These are phyloP conservation scores for Drosophila malerkotliana DNA, from an alignment of 1,140 invertebrate species.

Conservation along the genomic window DNA sequence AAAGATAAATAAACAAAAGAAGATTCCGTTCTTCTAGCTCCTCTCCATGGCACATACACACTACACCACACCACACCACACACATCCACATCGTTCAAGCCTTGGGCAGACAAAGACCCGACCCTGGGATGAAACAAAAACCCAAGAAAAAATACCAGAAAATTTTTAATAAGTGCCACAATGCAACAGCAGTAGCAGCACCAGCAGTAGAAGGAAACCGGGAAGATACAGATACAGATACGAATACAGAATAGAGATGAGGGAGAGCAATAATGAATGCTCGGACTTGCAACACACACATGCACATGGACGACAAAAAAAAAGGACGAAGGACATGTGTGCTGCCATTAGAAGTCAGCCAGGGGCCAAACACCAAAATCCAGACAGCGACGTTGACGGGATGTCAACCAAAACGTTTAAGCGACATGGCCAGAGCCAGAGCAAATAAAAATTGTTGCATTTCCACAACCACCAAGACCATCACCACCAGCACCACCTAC, in stretches of 20 bases:
- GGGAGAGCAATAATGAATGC: slow-evolving; percentile 62
- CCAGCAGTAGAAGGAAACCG: slow-evolving; percentile 9
- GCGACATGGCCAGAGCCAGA: slow-evolving; percentile 22
- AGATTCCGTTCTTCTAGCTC: slow-evolving; percentile 39
- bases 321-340: slow-evolving; percentile 15
- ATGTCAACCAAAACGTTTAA: slow-evolving; percentile 59
- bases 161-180: slow-evolving; percentile 82
- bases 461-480: not conserved
- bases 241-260: slow-evolving; percentile 23
- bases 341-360: slow-evolving; percentile 48
- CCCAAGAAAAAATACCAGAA: slow-evolving; percentile 53
- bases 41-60: not conserved
- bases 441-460: slow-evolving; percentile 34
- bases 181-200: slow-evolving; percentile 49
- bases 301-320: not conserved
- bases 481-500: not conserved
- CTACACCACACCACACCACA: not conserved
- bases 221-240: slow-evolving; percentile 5
- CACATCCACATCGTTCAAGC: not conserved
- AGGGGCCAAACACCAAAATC: slow-evolving; percentile 52
- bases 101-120: slow-evolving; percentile 24
- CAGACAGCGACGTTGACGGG: slow-evolving; percentile 50
- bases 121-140: slow-evolving; percentile 21
- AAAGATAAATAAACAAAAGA: slow-evolving; percentile 83
- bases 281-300: slow-evolving; percentile 22